Evolutionary conservation across 2,888 invertebrate genomes (phyloP).

Genomic region (Rugalucina vietnamica): DNA sequence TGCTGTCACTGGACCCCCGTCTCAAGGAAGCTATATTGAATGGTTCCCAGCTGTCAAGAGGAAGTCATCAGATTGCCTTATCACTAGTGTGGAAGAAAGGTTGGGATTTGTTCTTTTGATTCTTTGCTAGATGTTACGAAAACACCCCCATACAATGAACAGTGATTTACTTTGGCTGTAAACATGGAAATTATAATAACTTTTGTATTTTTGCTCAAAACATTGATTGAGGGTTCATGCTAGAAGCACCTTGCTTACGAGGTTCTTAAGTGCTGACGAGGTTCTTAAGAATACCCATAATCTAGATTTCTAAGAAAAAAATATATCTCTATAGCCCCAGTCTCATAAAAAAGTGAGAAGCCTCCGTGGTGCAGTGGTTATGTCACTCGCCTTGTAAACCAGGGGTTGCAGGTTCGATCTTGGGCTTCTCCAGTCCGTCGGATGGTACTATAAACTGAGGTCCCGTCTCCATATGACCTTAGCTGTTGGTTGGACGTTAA

Average conservation of each 20-base stretch:
- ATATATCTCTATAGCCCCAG: too few species aligned
- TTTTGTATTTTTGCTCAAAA: background rate
- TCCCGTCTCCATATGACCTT: too few species aligned
- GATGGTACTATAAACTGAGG: too few species aligned
- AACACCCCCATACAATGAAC: background rate
- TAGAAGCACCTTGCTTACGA: background rate
- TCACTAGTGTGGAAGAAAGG: constrained; percentile 91
- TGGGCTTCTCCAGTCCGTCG: too few species aligned
- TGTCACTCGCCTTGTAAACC: too few species aligned
- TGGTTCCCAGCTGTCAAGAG: constrained; percentile 69
- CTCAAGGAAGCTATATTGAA: constrained; percentile 44
- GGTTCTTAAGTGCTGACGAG: background rate
- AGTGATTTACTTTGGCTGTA: too few species aligned
- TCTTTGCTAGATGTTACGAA: background rate
- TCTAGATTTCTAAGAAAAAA: background rate
- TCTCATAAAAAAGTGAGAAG: too few species aligned
- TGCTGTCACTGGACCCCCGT: constrained; percentile 78
- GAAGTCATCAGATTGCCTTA: constrained; percentile 85
- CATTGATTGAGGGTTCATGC: background rate
- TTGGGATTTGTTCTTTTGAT: constrained; percentile 20
- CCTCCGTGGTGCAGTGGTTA: too few species aligned
- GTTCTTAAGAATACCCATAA: background rate
- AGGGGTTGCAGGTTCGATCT: too few species aligned
- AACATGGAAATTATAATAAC: too few species aligned
- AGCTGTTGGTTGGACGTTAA: too few species aligned